Evolutionary conservation across 1,140 invertebrate genomes (phyloP).

Genomic region (Drosophila mayri): DNA sequence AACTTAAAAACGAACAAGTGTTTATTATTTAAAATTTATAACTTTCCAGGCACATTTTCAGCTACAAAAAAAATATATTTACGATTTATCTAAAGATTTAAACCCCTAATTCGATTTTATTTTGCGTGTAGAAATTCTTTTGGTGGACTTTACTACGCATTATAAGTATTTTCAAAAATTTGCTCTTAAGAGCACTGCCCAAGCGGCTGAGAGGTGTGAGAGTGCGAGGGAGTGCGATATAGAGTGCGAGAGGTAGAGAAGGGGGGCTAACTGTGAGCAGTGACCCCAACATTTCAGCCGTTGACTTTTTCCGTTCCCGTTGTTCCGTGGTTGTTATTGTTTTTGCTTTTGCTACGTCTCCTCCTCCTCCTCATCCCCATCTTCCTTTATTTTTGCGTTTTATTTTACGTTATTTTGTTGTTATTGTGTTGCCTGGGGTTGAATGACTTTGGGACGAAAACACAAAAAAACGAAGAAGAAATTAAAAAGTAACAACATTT

Average conservation of each 20-base stretch:
- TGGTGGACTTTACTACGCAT: constrained; percentile 27
- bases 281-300: constrained; percentile 65
- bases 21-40: too few relatives aligned
- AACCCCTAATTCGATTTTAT: not conserved
- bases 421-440: constrained; percentile 67
- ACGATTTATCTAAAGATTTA: not conserved
- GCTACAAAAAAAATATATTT: not conserved
- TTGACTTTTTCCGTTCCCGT: constrained; percentile 45
- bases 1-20: too few relatives aligned
- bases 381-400: constrained; percentile 59
- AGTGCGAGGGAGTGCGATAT: constrained; percentile 14
- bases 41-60: not conserved
- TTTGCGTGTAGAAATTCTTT: constrained; percentile 20
- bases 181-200: constrained; percentile 14
- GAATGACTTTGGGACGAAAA: constrained; percentile 74
- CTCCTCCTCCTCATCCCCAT: constrained; percentile 24
- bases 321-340: constrained; percentile 32
- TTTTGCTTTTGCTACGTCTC: constrained; percentile 6
- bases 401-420: constrained; percentile 77
- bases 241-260: constrained; percentile 7
- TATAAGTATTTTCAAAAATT: constrained; percentile 42
- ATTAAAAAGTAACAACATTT: constrained; percentile 67
- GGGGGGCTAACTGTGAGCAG: constrained; percentile 56
- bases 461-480: constrained; percentile 48
- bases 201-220: not conserved